phyloP scores from a whole-genome alignment of 2,113 vertebrate species.

The Nothobranchius furzeri region DNA sequence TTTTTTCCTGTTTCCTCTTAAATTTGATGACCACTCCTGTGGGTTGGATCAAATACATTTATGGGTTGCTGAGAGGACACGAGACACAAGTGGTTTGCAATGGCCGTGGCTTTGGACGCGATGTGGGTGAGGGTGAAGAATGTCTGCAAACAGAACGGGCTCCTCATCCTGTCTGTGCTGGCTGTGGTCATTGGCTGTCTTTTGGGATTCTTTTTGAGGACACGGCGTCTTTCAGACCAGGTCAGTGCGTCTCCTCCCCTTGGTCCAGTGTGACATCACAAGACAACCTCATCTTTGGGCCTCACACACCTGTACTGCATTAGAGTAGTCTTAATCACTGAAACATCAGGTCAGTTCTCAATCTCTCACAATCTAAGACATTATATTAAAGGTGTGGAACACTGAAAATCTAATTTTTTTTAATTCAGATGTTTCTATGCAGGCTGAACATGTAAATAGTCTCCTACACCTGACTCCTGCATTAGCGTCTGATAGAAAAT shows the following conservation, averaged over 20 bases:
- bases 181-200: slow-evolving; percentile 95
- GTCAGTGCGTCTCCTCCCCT: slow-evolving; percentile 73
- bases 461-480: too few species aligned
- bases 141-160: slow-evolving; percentile 90
- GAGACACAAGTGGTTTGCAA: slow-evolving; percentile 68
- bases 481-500: too few species aligned
- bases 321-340: not conserved
- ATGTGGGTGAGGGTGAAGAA: slow-evolving; percentile 87
- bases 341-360: not conserved
- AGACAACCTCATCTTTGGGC: not conserved
- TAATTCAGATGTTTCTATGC: too few species aligned
- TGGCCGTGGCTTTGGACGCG: slow-evolving; percentile 87
- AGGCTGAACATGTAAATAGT: too few species aligned
- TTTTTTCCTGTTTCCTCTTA: not conserved
- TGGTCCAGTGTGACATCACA: slow-evolving; percentile 17
- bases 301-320: not conserved
- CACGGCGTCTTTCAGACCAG: slow-evolving; percentile 89
- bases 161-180: slow-evolving; percentile 94
- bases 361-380: not conserved
- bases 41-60: slow-evolving; percentile 45
- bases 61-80: slow-evolving; percentile 81
- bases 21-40: slow-evolving; percentile 25
- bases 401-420: too few species aligned
- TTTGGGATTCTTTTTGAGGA: slow-evolving; percentile 94
- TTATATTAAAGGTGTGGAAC: not conserved